Conservation (phyloP, 2,113 vertebrate species). For the Nipponia nippon region DNA sequence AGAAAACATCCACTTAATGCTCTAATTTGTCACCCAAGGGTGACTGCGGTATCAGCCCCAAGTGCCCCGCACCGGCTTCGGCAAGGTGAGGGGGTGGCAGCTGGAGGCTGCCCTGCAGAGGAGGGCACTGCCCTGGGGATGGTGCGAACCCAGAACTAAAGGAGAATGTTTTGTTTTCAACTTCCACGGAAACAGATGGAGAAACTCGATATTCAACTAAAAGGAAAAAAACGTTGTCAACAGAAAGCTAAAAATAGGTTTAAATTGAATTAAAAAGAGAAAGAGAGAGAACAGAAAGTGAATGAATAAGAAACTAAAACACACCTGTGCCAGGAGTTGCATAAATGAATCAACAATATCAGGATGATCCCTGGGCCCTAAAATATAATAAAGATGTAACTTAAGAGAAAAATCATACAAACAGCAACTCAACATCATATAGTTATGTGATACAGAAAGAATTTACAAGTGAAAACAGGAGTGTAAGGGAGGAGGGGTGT, state of each 20-base stretch:
- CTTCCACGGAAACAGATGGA: conserved; percentile 88
- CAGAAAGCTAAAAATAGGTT: conserved; percentile 87
- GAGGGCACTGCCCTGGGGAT: conserved; percentile 42
- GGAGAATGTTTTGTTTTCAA: conserved; percentile 82
- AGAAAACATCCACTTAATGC: background rate
- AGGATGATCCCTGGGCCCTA: conserved; percentile 99
- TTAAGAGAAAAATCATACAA: conserved; percentile 99
- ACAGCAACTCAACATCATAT: conserved; percentile 99
- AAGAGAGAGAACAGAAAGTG: conserved; percentile 97
- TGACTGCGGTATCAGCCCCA: background rate
- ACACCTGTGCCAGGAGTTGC: conserved; percentile 99
- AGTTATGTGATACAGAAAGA: conserved; percentile 97
- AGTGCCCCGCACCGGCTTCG: background rate
- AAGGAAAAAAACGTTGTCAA: conserved; percentile 86
- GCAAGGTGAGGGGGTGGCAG: background rate
- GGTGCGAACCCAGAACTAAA: conserved; percentile 68
- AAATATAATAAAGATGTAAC: conserved; percentile 99
- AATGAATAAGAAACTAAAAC: conserved; percentile 99
- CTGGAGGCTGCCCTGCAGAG: conserved; percentile 25
- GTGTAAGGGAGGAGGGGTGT: conserved; percentile 80
- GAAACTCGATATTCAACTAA: conserved; percentile 86
- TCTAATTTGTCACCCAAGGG: background rate
- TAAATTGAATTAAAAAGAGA: conserved; percentile 88
- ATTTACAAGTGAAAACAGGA: conserved; percentile 83
- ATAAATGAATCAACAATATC: conserved; percentile 99